phyloP scores from a whole-genome alignment of 1,140 invertebrate genomes.

The Sarcophaga bullata region DNA sequence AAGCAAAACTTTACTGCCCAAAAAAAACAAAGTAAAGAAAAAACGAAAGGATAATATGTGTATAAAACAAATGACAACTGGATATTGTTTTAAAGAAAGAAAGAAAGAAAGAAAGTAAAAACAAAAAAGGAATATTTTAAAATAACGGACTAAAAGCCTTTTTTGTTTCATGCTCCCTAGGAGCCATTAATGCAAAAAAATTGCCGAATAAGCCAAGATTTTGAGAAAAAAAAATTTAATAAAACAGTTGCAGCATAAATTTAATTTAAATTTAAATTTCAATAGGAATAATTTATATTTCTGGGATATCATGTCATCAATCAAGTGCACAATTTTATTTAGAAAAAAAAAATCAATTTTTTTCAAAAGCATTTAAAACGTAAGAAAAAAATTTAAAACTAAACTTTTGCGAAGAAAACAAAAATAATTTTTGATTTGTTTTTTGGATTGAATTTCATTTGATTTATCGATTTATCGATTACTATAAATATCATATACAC shows the following conservation, averaged over 20 bases:
- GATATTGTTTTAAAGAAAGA: not conserved
- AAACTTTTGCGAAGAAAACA: too few species aligned
- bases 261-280: constrained; percentile 5
- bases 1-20: constrained; percentile 18
- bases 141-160: not conserved
- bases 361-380: not conserved
- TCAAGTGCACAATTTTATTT: not conserved
- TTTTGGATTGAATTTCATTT: too few species aligned
- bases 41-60: too few species aligned
- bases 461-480: too few species aligned
- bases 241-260: not conserved
- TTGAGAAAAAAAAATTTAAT: not conserved
- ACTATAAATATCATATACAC: too few species aligned
- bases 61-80: too few species aligned
- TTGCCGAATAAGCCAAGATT: not conserved
- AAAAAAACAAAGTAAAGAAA: not conserved
- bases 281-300: not conserved
- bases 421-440: too few species aligned
- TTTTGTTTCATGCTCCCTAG: not conserved
- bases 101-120: not conserved
- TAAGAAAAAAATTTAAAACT: too few species aligned
- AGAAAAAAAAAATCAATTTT: not conserved
- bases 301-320: not conserved
- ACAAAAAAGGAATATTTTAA: not conserved
- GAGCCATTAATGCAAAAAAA: not conserved